Percentiles rank a stretch among this genome's conserved stretches.
Conservation (phyloP, 2,888 invertebrate species). For the Cybosia mesomella region DNA sequence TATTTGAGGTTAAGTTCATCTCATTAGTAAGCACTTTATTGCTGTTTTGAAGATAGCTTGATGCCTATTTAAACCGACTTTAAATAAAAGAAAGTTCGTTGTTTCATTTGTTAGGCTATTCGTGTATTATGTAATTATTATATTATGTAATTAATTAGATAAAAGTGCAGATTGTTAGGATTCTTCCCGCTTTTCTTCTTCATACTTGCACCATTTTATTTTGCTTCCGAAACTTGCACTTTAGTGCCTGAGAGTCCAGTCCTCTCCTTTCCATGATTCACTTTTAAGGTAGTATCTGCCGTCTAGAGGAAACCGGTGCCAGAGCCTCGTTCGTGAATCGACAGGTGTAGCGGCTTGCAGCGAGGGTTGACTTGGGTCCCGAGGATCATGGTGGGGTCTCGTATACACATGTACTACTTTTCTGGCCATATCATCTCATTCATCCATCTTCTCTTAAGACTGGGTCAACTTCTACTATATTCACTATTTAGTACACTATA, state of each 20-base stretch:
- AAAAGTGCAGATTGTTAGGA: not conserved
- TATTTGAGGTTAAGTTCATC: constrained; percentile 1
- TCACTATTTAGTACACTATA: too few relatives aligned
- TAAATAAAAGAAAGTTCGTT: not conserved
- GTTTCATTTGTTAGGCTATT: not conserved
- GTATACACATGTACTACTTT: too few relatives aligned
- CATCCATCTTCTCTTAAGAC: too few relatives aligned
- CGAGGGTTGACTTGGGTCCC: too few relatives aligned
- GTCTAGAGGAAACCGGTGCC: too few relatives aligned
- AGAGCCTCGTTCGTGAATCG: too few relatives aligned
- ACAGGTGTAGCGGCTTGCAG: not conserved
- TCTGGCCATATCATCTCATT: too few relatives aligned
- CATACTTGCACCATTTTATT: not conserved
- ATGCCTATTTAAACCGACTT: not conserved
- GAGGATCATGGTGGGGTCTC: too few relatives aligned
- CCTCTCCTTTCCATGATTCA: not conserved
- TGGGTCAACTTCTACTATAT: too few relatives aligned
- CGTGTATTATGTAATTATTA: too few relatives aligned
- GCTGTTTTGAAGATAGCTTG: not conserved
- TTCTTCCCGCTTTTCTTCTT: not conserved
- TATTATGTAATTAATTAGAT: too few relatives aligned
- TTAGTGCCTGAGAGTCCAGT: not conserved
- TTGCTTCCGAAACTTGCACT: not conserved
- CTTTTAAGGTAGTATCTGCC: not conserved
- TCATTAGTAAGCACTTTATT: not conserved